phyloP scores from a whole-genome alignment of 2,888 invertebrate genomes.

The Hermaeophaga mercurialis region DNA sequence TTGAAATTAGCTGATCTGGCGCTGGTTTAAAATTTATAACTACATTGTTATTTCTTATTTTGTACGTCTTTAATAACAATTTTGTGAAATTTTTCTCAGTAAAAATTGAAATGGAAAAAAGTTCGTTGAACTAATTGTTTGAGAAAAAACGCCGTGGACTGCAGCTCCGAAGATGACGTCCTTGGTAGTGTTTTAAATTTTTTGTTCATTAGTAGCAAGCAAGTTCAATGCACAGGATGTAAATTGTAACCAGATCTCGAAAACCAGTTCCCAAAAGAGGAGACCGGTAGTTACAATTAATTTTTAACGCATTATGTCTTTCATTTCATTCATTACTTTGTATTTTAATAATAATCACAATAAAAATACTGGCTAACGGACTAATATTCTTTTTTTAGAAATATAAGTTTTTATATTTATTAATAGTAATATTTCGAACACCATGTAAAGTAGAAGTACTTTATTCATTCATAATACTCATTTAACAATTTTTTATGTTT shows the following conservation, averaged over 20 bases:
- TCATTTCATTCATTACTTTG: too few relatives aligned
- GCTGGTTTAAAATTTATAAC: too few relatives aligned
- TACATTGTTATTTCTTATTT: too few relatives aligned
- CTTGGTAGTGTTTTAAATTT: background rate
- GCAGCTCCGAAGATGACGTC: slow-evolving; percentile 1
- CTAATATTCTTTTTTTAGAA: background rate
- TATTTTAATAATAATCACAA: too few relatives aligned
- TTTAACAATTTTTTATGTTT: background rate
- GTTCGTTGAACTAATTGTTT: background rate
- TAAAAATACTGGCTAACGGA: too few relatives aligned
- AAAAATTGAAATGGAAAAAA: background rate
- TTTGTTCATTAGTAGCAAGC: background rate
- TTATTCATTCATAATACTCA: background rate
- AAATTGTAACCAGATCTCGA: slow-evolving; percentile 4
- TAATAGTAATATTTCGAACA: too few relatives aligned
- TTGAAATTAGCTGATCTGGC: too few relatives aligned
- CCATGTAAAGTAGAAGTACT: too few relatives aligned
- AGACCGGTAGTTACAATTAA: slow-evolving; percentile 1
- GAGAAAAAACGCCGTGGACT: background rate
- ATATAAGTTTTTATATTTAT: too few relatives aligned
- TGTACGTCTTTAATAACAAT: too few relatives aligned
- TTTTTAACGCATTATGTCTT: background rate
- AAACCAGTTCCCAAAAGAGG: slow-evolving; percentile 6
- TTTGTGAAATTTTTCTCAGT: too few relatives aligned
- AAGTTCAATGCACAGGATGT: slow-evolving; percentile 11